Evolutionary conservation across 2,797 vertebrate species (phyloP), one percentile per base, ranked within the genome.

Genomic region (Sebastolobus alascanus): DNA sequence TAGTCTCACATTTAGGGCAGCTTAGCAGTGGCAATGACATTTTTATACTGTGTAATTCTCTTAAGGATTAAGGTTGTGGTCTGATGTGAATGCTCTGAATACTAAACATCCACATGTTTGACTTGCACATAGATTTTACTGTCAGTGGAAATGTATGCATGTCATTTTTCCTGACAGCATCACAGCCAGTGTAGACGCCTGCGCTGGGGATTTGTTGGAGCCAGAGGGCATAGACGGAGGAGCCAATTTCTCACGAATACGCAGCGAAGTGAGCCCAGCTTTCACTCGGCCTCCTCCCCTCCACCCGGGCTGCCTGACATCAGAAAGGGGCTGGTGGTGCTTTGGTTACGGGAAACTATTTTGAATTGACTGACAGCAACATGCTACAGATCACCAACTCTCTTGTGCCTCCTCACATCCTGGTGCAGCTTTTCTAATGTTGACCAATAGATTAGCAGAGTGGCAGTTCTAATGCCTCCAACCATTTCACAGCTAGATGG

Each of bases 341-440:
- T 68, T 72, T 38, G 16, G 56, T 40, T 43, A 18, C 71, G 55
- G 31, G 65, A 60, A 78, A 64, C 78, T 22, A 67, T 66, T 74
- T 69, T 1, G 55, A 37, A 52, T 6, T 2, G 22, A 12, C 10
- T 59, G 3, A 70, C 35, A 74, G 59, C 43, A 65, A 68, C 29
- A 46, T 56, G 52, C 20, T 58, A 43, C 58, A 59, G 10, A 40
- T 80, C 29, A 60, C n/a, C 29, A 27, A 3, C 4, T 60, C 10
- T n/a, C 3, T 50, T 10, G 18, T 4, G 2, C 35, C 68, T 4
- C 1, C 5, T 76, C 60, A 52, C n/a, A 33, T 75, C 50, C 4
- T 22, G 43, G 3, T 0, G 59, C 63, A 73, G 75, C 54, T 68
- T 43, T 70, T 71, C 31, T 33, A 13, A 50, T 66, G 31, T 20